phyloP scores from a whole-genome alignment of 2,888 invertebrate species.

The Leucophenga maculata region DNA sequence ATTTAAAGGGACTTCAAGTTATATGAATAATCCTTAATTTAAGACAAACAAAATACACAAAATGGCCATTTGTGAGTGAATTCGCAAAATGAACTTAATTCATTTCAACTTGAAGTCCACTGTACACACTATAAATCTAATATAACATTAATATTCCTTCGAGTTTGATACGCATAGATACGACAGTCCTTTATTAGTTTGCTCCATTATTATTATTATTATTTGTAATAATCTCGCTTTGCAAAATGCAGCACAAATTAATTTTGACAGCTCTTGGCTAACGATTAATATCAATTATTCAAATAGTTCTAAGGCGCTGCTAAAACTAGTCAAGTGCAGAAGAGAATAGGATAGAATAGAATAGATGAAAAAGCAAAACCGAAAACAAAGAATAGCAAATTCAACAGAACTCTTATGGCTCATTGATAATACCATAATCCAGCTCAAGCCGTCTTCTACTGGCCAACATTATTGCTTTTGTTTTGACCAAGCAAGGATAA shows the following conservation, averaged over 20 bases:
- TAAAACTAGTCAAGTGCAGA: background rate
- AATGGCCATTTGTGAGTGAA: too few relatives aligned
- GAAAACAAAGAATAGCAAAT: background rate
- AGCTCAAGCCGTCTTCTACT: background rate
- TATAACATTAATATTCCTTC: too few relatives aligned
- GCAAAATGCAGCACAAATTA: constrained; percentile 51
- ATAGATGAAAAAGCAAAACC: background rate
- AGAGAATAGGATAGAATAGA: too few relatives aligned
- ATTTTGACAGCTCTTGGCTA: constrained; percentile 59
- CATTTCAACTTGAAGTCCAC: too few relatives aligned
- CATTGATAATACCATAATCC: constrained; percentile 36
- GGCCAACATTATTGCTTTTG: background rate
- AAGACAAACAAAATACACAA: too few relatives aligned
- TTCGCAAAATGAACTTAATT: too few relatives aligned
- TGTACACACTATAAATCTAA: too few relatives aligned
- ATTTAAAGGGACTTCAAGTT: too few relatives aligned
- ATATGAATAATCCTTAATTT: too few relatives aligned
- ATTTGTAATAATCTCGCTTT: constrained; percentile 54
- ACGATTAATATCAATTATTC: constrained; percentile 63
- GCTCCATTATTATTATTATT: constrained; percentile 51
- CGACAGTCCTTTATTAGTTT: constrained; percentile 38
- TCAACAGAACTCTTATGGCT: constrained; percentile 31
- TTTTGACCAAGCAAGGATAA: background rate
- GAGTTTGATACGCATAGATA: too few relatives aligned
- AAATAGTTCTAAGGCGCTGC: constrained; percentile 42